These are phyloP conservation scores for Zygothrica quintamaculata DNA, from an alignment of 2,888 invertebrate species.

Conservation along the genomic window DNA sequence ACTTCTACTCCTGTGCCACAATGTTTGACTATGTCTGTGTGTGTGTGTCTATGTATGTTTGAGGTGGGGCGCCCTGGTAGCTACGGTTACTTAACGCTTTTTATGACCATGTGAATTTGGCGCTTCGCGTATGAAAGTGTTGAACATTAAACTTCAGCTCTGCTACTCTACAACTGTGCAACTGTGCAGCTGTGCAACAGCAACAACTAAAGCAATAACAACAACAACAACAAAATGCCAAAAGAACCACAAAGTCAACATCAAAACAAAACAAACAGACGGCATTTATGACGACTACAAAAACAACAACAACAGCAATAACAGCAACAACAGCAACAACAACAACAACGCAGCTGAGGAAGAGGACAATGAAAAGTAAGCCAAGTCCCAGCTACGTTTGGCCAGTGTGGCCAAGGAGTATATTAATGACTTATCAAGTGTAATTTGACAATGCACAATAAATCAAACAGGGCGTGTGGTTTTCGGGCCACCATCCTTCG, in stretches of 20 bases:
- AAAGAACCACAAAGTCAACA: conserved; percentile 47
- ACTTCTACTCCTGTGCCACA: conserved; percentile 18
- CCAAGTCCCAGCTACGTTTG: conserved; percentile 4
- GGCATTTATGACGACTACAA: conserved; percentile 51
- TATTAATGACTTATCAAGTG: conserved; percentile 85
- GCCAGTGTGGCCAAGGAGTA: conserved; percentile 71
- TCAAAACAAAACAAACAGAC: conserved; percentile 63
- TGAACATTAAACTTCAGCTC: conserved; percentile 62
- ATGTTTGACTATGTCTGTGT: neutral
- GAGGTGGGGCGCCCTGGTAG: conserved; percentile 39
- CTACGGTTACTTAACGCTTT: conserved; percentile 59
- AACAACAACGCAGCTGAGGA: too few relatives aligned
- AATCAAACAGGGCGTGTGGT: conserved; percentile 81
- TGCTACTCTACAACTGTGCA: conserved; percentile 62
- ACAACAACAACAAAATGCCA: too few relatives aligned
- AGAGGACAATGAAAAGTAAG: conserved; percentile 7
- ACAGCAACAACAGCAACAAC: too few relatives aligned
- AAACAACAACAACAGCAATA: too few relatives aligned
- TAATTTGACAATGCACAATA: conserved; percentile 84
- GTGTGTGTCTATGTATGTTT: conserved; percentile 18
- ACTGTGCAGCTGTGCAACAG: conserved; percentile 46
- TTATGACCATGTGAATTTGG: conserved; percentile 71
- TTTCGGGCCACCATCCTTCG: conserved; percentile 20
- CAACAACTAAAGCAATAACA: conserved; percentile 14
- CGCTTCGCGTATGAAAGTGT: conserved; percentile 58